A percentile compares a stretch with the other conserved stretches of the same genome.
Conservation (phyloP, 2,888 invertebrate species). For the Hofmannophila pseudospretella region DNA sequence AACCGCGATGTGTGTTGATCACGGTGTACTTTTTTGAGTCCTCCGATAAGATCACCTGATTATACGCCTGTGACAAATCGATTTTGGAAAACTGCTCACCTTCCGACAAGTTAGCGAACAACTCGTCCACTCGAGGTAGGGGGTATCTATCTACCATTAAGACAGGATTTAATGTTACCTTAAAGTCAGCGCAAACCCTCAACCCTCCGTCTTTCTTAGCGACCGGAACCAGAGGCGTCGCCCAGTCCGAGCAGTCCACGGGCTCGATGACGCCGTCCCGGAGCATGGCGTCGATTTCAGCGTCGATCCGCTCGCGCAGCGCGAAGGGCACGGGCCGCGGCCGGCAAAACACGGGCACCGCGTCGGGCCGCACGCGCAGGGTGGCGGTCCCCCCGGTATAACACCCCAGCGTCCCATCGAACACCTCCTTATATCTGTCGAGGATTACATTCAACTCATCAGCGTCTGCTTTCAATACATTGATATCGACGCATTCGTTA, state of each 20-base stretch:
- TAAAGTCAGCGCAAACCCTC: slow-evolving; percentile 4
- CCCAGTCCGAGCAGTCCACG: no score
- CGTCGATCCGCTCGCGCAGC: no score
- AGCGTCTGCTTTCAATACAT: background rate
- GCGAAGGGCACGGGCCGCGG: slow-evolving; percentile 10
- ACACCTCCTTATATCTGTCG: slow-evolving; percentile 8
- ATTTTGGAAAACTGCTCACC: slow-evolving; percentile 3
- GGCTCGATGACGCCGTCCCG: slow-evolving; percentile 16
- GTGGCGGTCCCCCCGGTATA: slow-evolving; percentile 10
- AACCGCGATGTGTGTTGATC: slow-evolving; percentile 1
- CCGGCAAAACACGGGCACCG: slow-evolving; percentile 12
- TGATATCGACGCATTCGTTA: background rate
- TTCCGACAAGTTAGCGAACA: slow-evolving; percentile 1
- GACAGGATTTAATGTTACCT: slow-evolving; percentile 1
- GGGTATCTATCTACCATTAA: background rate
- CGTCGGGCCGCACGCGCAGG: slow-evolving; percentile 11
- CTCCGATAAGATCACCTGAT: slow-evolving; percentile 4
- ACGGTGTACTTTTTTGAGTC: slow-evolving; percentile 2
- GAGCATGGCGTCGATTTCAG: slow-evolving; percentile 17
- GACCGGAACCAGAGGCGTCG: slow-evolving; percentile 10
- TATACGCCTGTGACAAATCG: slow-evolving; percentile 8
- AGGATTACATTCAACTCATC: background rate
- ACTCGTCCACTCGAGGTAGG: slow-evolving; percentile 1
- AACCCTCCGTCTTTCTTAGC: no score
- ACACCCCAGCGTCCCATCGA: slow-evolving; percentile 6